Evolutionary conservation across 2,797 vertebrate species (phyloP).

Genomic region (Coregonus suidteri): DNA sequence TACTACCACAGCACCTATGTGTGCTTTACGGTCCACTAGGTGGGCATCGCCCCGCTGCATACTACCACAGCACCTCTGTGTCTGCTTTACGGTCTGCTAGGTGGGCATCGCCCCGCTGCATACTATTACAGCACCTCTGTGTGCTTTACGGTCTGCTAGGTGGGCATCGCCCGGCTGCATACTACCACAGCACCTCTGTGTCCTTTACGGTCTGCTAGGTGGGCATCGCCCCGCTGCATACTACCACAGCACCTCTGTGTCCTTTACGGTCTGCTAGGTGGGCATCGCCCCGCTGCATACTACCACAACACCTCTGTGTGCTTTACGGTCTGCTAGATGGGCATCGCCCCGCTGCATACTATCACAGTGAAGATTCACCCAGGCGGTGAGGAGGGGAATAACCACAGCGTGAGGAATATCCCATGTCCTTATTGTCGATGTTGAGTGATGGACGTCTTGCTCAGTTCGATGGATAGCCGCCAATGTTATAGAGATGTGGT

Average conservation of each 20-base stretch:
- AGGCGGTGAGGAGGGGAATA: neutral
- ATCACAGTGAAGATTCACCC: neutral
- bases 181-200: no score
- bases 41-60: neutral
- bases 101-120: no score
- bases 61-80: neutral
- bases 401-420: neutral
- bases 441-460: neutral
- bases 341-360: no score
- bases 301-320: no score
- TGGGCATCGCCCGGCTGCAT: no score
- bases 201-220: no score
- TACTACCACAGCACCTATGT: neutral
- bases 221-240: no score
- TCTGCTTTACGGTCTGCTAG: no score
- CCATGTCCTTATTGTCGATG: neutral
- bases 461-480: neutral
- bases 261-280: neutral
- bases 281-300: neutral
- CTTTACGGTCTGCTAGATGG: no score
- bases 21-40: neutral
- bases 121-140: no score
- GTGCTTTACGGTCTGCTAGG: no score
- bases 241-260: neutral
- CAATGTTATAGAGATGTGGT: neutral